Percentiles rank a stretch among this genome's conserved stretches.
Conservation (phyloP, 1,140 invertebrate genomes). For the Apis dorsata region DNA sequence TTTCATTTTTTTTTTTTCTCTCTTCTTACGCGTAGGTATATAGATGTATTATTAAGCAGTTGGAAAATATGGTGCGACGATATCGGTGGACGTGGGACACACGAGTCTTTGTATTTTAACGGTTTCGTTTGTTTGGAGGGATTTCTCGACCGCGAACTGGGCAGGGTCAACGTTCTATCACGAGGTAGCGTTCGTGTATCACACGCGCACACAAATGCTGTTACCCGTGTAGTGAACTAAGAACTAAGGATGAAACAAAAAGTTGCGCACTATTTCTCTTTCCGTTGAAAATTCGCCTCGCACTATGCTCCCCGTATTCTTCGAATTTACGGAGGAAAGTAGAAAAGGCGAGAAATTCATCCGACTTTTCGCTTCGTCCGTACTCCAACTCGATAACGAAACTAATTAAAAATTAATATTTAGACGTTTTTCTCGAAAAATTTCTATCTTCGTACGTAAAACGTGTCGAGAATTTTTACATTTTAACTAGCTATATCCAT, state of each 20-base stretch:
- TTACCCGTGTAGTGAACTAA: background rate
- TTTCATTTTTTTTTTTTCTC: too few relatives aligned
- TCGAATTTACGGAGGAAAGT: background rate
- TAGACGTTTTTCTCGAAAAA: too few relatives aligned
- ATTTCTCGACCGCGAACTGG: slow-evolving; percentile 39
- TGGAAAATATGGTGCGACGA: too few relatives aligned
- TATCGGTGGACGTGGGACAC: too few relatives aligned
- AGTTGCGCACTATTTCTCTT: slow-evolving; percentile 12
- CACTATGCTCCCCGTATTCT: background rate
- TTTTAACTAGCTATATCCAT: too few relatives aligned
- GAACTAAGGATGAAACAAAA: slow-evolving; percentile 8
- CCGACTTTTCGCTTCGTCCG: background rate
- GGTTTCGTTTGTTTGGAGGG: slow-evolving; percentile 33
- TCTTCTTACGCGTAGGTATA: too few relatives aligned
- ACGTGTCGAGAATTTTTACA: too few relatives aligned
- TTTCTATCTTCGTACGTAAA: too few relatives aligned
- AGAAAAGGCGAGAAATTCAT: background rate
- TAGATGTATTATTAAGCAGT: too few relatives aligned
- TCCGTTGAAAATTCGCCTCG: background rate
- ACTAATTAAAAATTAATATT: too few relatives aligned
- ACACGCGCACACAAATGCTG: slow-evolving; percentile 24
- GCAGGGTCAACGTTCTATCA: slow-evolving; percentile 58
- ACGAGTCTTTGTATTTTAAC: background rate
- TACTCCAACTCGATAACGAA: too few relatives aligned
- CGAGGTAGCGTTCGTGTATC: slow-evolving; percentile 31